Conservation (phyloP, 2,888 invertebrate genomes). For the Formica aserva region DNA sequence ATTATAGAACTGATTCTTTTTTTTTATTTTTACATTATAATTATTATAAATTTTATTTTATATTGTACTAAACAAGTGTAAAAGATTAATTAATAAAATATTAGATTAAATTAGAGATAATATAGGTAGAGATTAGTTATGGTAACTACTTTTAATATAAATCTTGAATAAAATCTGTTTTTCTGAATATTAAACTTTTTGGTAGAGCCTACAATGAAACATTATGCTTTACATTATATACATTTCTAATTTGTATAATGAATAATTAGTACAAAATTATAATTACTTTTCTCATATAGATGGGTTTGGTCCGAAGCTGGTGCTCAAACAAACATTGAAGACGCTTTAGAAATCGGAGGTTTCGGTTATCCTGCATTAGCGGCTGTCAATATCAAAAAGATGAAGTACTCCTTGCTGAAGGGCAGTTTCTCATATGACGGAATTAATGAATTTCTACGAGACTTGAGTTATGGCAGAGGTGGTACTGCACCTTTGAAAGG, state of each 20-base stretch:
- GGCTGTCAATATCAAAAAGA: slow-evolving; percentile 97
- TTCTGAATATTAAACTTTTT: not conserved
- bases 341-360: slow-evolving; percentile 96
- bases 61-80: not conserved
- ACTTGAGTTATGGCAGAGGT: slow-evolving; percentile 96
- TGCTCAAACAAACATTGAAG: slow-evolving; percentile 93
- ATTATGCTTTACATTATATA: not conserved
- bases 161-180: not conserved
- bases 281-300: slow-evolving; percentile 80
- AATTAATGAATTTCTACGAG: slow-evolving; percentile 97
- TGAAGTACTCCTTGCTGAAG: slow-evolving; percentile 96
- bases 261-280: slow-evolving; percentile 29
- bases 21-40: not conserved
- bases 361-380: slow-evolving; percentile 99
- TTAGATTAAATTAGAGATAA: not conserved
- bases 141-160: not conserved
- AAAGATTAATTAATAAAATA: not conserved
- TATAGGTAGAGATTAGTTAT: not conserved
- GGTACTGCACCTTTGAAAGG: slow-evolving; percentile 95
- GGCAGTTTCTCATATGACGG: slow-evolving; percentile 98
- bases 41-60: not conserved
- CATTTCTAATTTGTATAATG: slow-evolving; percentile 5
- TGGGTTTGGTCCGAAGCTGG: slow-evolving; percentile 99
- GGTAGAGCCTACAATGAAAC: not conserved
- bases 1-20: slow-evolving; percentile 5